Conservation (phyloP, 2,888 invertebrate genomes). For the Griposia aprilina region DNA sequence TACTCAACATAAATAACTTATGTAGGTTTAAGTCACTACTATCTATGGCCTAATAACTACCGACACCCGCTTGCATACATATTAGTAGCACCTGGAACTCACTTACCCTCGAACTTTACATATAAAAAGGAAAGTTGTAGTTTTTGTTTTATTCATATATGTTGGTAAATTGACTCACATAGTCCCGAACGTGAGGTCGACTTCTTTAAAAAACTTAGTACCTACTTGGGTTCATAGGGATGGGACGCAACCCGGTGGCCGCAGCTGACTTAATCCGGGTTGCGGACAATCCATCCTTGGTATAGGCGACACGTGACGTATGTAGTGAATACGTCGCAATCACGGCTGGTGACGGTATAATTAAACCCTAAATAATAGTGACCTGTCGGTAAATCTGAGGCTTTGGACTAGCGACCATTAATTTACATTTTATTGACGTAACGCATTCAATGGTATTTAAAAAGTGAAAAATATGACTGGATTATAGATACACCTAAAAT, state of each 20-base stretch:
- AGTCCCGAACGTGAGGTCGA: slow-evolving; percentile 64
- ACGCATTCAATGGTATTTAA: slow-evolving; percentile 2
- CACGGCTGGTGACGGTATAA: slow-evolving; percentile 52
- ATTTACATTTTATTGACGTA: slow-evolving; percentile 12
- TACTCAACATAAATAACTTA: slow-evolving; percentile 39
- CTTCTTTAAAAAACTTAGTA: slow-evolving; percentile 65
- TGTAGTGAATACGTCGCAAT: slow-evolving; percentile 59
- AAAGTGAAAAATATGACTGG: slow-evolving; percentile 4
- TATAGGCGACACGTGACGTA: slow-evolving; percentile 56
- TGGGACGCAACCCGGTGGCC: slow-evolving; percentile 48
- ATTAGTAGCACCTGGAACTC: slow-evolving; percentile 57
- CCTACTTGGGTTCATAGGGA: slow-evolving; percentile 55
- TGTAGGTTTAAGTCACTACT: slow-evolving; percentile 18
- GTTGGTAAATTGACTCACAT: slow-evolving; percentile 64
- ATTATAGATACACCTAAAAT: background rate
- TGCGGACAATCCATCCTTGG: slow-evolving; percentile 59
- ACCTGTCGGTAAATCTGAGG: slow-evolving; percentile 23
- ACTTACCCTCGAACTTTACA: slow-evolving; percentile 52
- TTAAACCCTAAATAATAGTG: slow-evolving; percentile 58
- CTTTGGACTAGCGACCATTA: slow-evolving; percentile 19
- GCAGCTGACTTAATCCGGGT: slow-evolving; percentile 63
- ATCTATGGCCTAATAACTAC: slow-evolving; percentile 39
- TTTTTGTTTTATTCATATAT: slow-evolving; percentile 64
- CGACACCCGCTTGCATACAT: slow-evolving; percentile 48
- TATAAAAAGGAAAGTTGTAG: slow-evolving; percentile 54